Evolutionary conservation across 1,140 invertebrate species (phyloP), one percentile per base, ranked within the genome.

Genomic region (Littorina saxatilis): DNA sequence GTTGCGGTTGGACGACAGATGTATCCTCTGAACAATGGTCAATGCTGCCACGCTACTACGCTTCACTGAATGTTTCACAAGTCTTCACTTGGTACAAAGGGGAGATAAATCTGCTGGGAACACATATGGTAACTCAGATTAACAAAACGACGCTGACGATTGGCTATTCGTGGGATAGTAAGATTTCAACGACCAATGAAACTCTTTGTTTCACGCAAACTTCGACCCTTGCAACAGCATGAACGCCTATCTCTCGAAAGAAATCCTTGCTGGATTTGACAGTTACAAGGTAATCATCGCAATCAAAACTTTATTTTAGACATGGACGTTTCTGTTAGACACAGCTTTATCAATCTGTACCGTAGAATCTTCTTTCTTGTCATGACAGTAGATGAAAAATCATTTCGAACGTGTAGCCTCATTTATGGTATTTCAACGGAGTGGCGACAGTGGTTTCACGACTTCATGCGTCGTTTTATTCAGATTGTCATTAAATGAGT

Each of bases 191-290:
- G 15, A 68, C 66, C 66, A 68, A 68, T 68, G 66, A 68, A 68
- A 68, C 11, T 1, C 9, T 2, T 15, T 39, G 35, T 68, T 15
- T 68, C 23, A 68, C 0, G 5, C 15, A 13, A 20, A 40, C 29
- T 68, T 39, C 35, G 29, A 68, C 35, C 66, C 35, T 68, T 68
- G 66, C 66, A 47, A 50, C 32, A 84, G 43, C 77, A 89, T 88
- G 39, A 82, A 79, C 77, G 82, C 90, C 76, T 98, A 98, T 92
- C 93, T 98, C 77, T 94, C 94, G 50, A 93, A 94, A 79, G 95
- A 96, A 86, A 96, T 97, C 90, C 94, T 98, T 58, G 94, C 95
- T 88, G 76, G 76, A 78, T 78, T 78, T 37, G 76, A 78, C 37
- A 78, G 39, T 78, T 78, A 78, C 58, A 78, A 78, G 76, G 76